Conservation (phyloP, 2,888 invertebrate genomes). For the Trichogramma dendrolimi region DNA sequence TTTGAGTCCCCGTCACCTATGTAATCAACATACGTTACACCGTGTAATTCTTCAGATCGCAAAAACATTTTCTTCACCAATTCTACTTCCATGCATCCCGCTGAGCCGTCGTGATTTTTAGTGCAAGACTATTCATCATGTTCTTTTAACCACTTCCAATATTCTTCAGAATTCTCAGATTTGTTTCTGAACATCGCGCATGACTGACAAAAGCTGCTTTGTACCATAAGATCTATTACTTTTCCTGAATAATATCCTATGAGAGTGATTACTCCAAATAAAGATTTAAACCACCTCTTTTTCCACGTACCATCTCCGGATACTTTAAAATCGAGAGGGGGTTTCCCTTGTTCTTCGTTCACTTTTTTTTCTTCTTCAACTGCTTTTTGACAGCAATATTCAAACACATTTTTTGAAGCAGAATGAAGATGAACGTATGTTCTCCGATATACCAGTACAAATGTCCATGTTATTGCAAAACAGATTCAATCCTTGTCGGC, state of each 20-base stretch:
- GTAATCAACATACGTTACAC: neutral
- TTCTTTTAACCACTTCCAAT: constrained; percentile 17
- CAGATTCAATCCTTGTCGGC: constrained; percentile 37
- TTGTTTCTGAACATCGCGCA: constrained; percentile 17
- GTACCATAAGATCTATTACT: constrained; percentile 23
- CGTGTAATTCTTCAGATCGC: neutral
- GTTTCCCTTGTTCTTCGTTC: constrained; percentile 22
- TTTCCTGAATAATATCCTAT: constrained; percentile 21
- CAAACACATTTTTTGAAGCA: constrained; percentile 16
- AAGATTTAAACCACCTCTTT: constrained; percentile 21
- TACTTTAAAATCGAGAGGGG: constrained; percentile 14
- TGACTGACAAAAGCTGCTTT: constrained; percentile 18
- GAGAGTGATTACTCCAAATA: constrained; percentile 19
- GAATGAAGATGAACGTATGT: constrained; percentile 25
- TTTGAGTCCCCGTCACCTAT: neutral
- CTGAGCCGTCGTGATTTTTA: neutral
- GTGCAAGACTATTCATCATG: constrained; percentile 7
- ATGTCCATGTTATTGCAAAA: constrained; percentile 38
- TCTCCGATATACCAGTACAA: constrained; percentile 28
- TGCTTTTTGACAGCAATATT: constrained; percentile 22
- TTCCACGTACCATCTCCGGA: constrained; percentile 17
- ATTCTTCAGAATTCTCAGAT: constrained; percentile 17
- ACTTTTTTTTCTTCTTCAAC: constrained; percentile 23
- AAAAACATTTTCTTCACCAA: neutral
- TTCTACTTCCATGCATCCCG: neutral